Evolutionary conservation across 2,113 vertebrate species (phyloP).

Genomic region (Acrocephalus kingi): DNA sequence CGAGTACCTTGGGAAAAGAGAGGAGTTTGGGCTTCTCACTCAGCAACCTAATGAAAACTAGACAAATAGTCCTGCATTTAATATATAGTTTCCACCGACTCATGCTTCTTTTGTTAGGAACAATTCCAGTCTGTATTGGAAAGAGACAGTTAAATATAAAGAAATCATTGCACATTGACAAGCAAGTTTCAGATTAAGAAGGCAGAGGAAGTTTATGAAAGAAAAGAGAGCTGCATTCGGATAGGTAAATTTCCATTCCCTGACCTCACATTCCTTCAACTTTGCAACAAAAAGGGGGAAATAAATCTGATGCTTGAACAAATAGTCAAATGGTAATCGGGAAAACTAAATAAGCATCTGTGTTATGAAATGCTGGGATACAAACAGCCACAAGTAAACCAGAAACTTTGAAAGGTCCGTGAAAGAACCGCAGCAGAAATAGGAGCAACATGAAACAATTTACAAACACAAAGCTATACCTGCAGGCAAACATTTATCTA

Average conservation of each 20-base stretch:
- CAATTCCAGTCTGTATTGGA: conserved; percentile 77
- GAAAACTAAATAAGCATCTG: conserved; percentile 22
- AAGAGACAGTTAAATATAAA: conserved; percentile 74
- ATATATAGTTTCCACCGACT: conserved; percentile 81
- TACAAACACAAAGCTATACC: conserved; percentile 26
- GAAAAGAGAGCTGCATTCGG: conserved; percentile 16
- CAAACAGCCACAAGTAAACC: conserved; percentile 39
- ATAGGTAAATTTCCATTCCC: conserved; percentile 49
- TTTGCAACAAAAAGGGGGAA: not conserved
- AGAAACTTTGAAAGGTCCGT: not conserved
- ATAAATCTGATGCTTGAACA: conserved; percentile 17
- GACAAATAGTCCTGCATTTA: conserved; percentile 80
- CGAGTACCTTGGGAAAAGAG: conserved; percentile 85
- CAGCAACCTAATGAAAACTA: conserved; percentile 81
- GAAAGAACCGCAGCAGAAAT: conserved; percentile 18
- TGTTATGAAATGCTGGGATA: not conserved
- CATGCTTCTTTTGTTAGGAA: conserved; percentile 79
- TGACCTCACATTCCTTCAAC: conserved; percentile 25
- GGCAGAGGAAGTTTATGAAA: conserved; percentile 58
- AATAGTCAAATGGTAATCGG: conserved; percentile 40
- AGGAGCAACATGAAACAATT: conserved; percentile 15
- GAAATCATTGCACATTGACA: conserved; percentile 73
- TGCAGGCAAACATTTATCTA: conserved; percentile 43
- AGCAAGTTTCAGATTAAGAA: conserved; percentile 51
- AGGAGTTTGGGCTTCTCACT: conserved; percentile 78